Evolutionary conservation across 2,113 vertebrate species (phyloP).

Genomic region (Alaudala cheleensis): DNA sequence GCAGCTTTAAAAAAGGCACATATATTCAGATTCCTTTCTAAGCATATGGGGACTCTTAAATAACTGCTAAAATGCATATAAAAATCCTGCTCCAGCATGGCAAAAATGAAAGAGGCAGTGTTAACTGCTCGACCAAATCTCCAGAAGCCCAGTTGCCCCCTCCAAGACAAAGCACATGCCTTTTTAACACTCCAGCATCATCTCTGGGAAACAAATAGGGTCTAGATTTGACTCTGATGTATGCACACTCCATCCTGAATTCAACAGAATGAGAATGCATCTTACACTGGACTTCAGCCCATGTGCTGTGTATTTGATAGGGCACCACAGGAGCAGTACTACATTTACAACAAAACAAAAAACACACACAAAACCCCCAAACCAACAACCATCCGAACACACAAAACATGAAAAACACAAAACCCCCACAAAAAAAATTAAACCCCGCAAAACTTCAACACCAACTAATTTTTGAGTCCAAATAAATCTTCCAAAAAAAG

Average conservation of each 20-base stretch:
- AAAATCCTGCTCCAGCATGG: conserved; percentile 52
- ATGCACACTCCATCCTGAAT: neutral
- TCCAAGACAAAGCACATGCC: conserved; percentile 18
- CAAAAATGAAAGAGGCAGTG: conserved; percentile 57
- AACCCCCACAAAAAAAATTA: neutral
- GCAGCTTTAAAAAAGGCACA: conserved; percentile 68
- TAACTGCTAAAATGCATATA: conserved; percentile 81
- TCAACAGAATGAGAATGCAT: neutral
- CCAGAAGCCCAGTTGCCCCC: conserved; percentile 30
- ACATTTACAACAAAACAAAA: neutral
- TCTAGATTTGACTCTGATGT: neutral
- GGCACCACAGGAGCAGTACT: too few species aligned
- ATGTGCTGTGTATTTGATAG: neutral
- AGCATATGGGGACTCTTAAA: conserved; percentile 80
- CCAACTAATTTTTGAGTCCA: neutral
- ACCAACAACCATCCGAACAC: neutral
- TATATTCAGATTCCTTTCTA: conserved; percentile 81
- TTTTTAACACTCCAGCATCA: conserved; percentile 19
- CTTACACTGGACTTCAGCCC: neutral
- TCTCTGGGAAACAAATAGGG: neutral
- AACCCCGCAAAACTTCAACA: neutral
- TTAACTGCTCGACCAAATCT: conserved; percentile 62
- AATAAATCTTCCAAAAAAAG: neutral
- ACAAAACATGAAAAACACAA: neutral
- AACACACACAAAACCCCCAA: neutral